phyloP scores from a whole-genome alignment of 2,797 vertebrate species.

The Melanotaenia trifasciata region DNA sequence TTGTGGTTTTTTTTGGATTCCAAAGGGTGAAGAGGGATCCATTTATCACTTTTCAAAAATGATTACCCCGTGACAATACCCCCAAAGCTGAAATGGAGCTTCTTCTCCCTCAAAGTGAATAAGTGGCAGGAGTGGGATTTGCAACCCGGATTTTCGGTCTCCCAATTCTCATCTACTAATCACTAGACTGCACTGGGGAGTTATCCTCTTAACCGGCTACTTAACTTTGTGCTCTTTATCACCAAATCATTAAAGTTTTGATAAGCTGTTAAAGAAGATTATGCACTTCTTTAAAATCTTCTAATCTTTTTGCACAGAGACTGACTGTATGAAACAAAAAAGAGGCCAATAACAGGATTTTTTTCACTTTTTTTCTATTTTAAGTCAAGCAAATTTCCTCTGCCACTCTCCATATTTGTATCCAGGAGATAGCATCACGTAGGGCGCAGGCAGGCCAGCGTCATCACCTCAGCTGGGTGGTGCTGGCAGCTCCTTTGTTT shows the following conservation, averaged over 20 bases:
- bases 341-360: slow-evolving; percentile 81
- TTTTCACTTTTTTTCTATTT: slow-evolving; percentile 43
- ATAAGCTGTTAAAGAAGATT: slow-evolving; percentile 90
- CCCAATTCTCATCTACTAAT: slow-evolving; percentile 88
- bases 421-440: slow-evolving; percentile 50
- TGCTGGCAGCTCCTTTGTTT: slow-evolving; percentile 64
- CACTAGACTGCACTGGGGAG: slow-evolving; percentile 86
- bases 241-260: slow-evolving; percentile 89
- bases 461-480: slow-evolving; percentile 58
- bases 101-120: slow-evolving; percentile 83
- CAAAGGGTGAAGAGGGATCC: slow-evolving; percentile 66
- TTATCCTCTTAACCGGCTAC: slow-evolving; percentile 89
- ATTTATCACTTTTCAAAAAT: slow-evolving; percentile 81
- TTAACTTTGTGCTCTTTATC: slow-evolving; percentile 90
- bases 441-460: slow-evolving; percentile 11
- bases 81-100: slow-evolving; percentile 78
- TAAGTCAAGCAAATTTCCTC: slow-evolving; percentile 55
- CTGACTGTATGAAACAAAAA: slow-evolving; percentile 81
- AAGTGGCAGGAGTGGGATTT: slow-evolving; percentile 85
- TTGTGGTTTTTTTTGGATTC: slow-evolving; percentile 63
- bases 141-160: slow-evolving; percentile 84
- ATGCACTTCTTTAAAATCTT: slow-evolving; percentile 86
- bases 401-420: slow-evolving; percentile 46
- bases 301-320: slow-evolving; percentile 83
- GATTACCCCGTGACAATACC: slow-evolving; percentile 82